Evolutionary conservation across 2,888 invertebrate species (phyloP), one percentile per base, ranked within the genome.

Genomic region (Osmoderma eremita): DNA sequence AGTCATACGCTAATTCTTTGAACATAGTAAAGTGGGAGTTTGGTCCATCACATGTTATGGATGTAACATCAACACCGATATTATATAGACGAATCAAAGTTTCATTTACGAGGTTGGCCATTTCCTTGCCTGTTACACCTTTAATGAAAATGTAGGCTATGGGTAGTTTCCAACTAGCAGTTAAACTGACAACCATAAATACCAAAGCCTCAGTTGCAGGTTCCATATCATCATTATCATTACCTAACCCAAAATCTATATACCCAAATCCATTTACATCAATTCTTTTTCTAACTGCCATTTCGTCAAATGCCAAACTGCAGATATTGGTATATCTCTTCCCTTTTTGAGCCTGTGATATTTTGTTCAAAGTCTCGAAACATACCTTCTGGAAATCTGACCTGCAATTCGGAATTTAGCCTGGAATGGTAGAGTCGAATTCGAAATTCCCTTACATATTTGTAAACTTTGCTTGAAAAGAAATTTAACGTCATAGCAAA

Each of bases 121-220:
- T 4, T 24, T 24, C 24, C 24, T 24, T 24, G 13, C 69, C 73
- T 38, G 67, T 67, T 10, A 74, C 42, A 2, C 49, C 38, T 42
- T 71, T 69, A 39, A 71, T 72, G 5, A 73, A 71, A 68, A 68
- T 72, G 65, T 74, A 74, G 6, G 68, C 69, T 24, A 75, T 65
- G 54, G 73, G 73, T 45, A 74, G 38, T 67, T 75, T 75, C 73
- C 74, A 72, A 36, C 67, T 30, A 12, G 42, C 41, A 54, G 70
- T 68, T 13, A 68, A 39, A 39, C 70, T 62, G 36, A 75, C 74
- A 6, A 75, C 70, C 71, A 74, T 71, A 15, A 74, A 45, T 13
- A 73, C 75, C 10, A 73, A 42, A 5, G 69, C 75, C 54, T 74
- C 70, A 8, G 61, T 67, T n/a, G 75, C 74, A 17, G 54, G 67